Evolutionary conservation across 2,113 vertebrate genomes (phyloP), one percentile per base, ranked within the genome.

Genomic region (Tamias sibiricus): DNA sequence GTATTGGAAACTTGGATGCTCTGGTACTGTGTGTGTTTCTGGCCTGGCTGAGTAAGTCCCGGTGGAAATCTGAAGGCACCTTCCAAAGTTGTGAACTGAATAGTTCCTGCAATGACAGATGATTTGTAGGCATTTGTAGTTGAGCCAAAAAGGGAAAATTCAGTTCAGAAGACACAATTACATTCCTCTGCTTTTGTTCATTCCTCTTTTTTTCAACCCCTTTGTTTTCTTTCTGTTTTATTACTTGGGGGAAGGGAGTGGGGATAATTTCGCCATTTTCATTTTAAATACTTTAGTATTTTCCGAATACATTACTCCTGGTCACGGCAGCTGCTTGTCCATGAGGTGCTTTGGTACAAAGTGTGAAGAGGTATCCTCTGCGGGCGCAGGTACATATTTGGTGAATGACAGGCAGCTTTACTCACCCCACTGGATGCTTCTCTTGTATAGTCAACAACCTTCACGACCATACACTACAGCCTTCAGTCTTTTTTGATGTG

Each of bases 41-140:
- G 52, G 32, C 40, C 32, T 72, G 89, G 83, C 82, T 90, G 17
- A 57, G 28, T 91, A 71, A 69, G 40, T 12, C 54, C 16, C 72
- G 87, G 20, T 57, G 40, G 84, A 91, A 97, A 92, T 16, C 0
- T 59, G 75, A 93, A 95, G 92, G 93, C 6, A 5, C 22, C 22
- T 79, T 76, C 35, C 28, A 96, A 89, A 88, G 47, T 71, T 84
- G 17, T 93, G 89, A 30, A 42, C 19, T 3, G 54, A 87, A 35
- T 74, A 68, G 64, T 62, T 96, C 66, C 44, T 79, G 47, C 93
- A 75, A 69, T 87, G 35, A 86, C 77, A 69, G 49, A 90, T 71
- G 57, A 32, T 90, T 89, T 80, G 13, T 54, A 81, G n/a, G 9
- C n/a, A 8, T 81, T 62, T 14, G 14, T 22, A 66, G 72, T 76